Evolutionary conservation across 1,140 invertebrate genomes (phyloP).

Genomic region (Caenorhabditis inopinata): DNA sequence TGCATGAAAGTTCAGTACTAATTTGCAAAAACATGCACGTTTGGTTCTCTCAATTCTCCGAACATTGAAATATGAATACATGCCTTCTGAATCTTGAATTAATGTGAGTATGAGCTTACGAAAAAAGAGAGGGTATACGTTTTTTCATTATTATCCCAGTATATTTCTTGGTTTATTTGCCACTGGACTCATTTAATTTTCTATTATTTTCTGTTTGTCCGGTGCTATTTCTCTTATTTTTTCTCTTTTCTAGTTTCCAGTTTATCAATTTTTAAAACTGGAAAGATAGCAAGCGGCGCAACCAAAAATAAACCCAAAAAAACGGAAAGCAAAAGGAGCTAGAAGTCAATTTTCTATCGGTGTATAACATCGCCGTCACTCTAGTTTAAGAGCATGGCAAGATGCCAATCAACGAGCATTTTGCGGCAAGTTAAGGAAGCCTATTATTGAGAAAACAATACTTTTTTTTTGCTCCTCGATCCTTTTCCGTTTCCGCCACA

Average conservation of each 20-base stretch:
- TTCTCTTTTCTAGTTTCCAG: background rate
- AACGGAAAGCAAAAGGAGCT: background rate
- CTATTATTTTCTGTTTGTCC: background rate
- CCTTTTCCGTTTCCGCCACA: background rate
- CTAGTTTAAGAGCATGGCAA: background rate
- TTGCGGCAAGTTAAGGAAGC: slow-evolving; percentile 22
- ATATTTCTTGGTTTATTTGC: background rate
- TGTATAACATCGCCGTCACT: background rate
- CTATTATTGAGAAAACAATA: slow-evolving; percentile 19
- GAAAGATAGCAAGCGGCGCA: background rate
- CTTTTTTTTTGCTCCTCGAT: background rate
- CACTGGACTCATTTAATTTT: background rate
- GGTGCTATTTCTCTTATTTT: background rate
- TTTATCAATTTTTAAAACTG: too few species aligned
- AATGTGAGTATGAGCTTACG: background rate
- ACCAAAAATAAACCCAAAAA: background rate
- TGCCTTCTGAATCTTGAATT: background rate
- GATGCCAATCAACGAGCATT: background rate
- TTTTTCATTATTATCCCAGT: slow-evolving; percentile 5
- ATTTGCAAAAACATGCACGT: background rate
- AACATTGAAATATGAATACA: background rate
- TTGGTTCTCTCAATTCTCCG: slow-evolving; percentile 2
- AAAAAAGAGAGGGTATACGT: background rate
- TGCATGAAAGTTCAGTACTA: background rate
- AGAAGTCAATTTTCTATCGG: background rate